phyloP scores from a whole-genome alignment of 1,140 invertebrate genomes.

The Zaprionus davidi region DNA sequence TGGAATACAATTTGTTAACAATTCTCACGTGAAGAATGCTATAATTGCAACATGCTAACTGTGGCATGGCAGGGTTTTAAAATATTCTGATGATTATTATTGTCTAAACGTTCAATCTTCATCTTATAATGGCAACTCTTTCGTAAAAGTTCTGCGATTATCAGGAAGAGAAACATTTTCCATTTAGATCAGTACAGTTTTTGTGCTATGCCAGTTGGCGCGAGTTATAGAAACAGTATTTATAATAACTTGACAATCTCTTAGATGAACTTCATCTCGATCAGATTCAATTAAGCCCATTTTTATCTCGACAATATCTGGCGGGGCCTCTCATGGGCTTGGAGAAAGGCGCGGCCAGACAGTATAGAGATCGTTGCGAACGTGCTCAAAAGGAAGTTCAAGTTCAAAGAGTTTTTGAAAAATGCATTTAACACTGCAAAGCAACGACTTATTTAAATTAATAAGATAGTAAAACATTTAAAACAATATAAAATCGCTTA shows the following conservation, averaged over 20 bases:
- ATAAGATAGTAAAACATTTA: slow-evolving; percentile 37
- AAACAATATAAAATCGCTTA: slow-evolving; percentile 52
- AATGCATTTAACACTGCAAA: slow-evolving; percentile 33
- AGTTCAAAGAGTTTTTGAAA: slow-evolving; percentile 12
- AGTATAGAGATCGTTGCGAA: slow-evolving; percentile 34
- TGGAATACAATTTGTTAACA: slow-evolving; percentile 38
- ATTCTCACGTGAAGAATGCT: slow-evolving; percentile 62
- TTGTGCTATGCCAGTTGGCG: slow-evolving; percentile 54
- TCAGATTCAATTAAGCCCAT: slow-evolving; percentile 60
- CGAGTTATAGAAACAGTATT: slow-evolving; percentile 18
- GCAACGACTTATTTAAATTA: slow-evolving; percentile 25
- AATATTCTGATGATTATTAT: slow-evolving; percentile 71
- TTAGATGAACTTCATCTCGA: slow-evolving; percentile 43
- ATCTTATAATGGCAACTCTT: slow-evolving; percentile 49
- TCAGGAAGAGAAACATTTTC: slow-evolving; percentile 75
- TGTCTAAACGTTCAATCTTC: slow-evolving; percentile 69
- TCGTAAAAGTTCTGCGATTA: neutral
- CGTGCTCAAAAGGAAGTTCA: slow-evolving; percentile 46
- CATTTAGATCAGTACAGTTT: slow-evolving; percentile 74
- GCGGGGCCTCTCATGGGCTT: slow-evolving; percentile 57
- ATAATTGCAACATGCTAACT: slow-evolving; percentile 31
- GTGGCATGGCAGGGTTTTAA: slow-evolving; percentile 60
- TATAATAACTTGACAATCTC: slow-evolving; percentile 10
- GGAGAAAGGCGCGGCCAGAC: slow-evolving; percentile 51
- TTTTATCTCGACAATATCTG: slow-evolving; percentile 32